A percentile compares a stretch with the other conserved stretches of the same genome.
Conservation (phyloP, 2,888 invertebrate species). For the Allygus modestus region DNA sequence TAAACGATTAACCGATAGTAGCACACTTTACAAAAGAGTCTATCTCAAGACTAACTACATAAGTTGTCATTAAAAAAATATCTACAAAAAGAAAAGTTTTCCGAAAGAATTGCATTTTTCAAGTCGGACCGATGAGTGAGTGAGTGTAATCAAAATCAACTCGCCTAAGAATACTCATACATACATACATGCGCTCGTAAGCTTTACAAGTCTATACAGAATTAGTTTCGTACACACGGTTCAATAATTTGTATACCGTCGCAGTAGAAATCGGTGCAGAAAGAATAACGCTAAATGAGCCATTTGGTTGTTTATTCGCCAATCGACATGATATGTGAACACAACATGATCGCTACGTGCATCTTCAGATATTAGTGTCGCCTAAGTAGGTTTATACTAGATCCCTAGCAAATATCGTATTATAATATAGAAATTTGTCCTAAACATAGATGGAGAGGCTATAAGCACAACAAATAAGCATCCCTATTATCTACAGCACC, state of each 20-base stretch:
- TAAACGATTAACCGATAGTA: constrained; percentile 35
- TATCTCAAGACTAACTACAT: constrained; percentile 51
- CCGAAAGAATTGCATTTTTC: constrained; percentile 21
- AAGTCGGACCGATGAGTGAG: constrained; percentile 1
- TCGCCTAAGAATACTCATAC: constrained; percentile 31
- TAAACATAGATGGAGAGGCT: constrained; percentile 62
- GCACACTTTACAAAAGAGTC: constrained; percentile 62
- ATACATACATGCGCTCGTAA: constrained; percentile 54
- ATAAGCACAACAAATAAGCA: constrained; percentile 62
- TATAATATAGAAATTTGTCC: constrained; percentile 60
- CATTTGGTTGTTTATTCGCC: constrained; percentile 36
- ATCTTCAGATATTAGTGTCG: constrained; percentile 56
- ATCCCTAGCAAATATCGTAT: constrained; percentile 56
- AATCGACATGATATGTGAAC: constrained; percentile 56
- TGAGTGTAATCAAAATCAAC: constrained; percentile 18
- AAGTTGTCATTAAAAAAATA: constrained; percentile 46
- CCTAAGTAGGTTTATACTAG: constrained; percentile 56
- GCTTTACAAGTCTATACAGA: constrained; percentile 61
- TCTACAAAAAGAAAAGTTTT: constrained; percentile 46
- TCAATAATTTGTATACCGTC: constrained; percentile 9
- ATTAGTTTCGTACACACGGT: constrained; percentile 47
- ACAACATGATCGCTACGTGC: constrained; percentile 60
- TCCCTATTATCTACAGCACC: constrained; percentile 63
- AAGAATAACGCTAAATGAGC: constrained; percentile 47
- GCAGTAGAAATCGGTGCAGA: constrained; percentile 52